Conservation (phyloP, 1,140 invertebrate species). For the Trialeurodes vaporariorum region DNA sequence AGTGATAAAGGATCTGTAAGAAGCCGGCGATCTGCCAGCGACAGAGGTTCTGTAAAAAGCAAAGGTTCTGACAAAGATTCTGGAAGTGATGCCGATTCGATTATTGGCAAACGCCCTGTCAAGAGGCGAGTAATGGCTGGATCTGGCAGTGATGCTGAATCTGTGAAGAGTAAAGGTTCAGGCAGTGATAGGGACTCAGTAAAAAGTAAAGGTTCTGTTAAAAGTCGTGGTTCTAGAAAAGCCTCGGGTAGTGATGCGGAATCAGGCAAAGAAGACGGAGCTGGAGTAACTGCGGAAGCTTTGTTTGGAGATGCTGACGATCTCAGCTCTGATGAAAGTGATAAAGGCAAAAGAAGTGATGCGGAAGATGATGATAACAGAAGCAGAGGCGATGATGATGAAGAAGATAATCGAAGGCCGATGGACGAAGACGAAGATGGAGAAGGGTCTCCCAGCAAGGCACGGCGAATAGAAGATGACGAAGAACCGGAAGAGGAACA, state of each 20-base stretch:
- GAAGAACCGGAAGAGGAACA: constrained; percentile 62
- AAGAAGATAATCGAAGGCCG: constrained; percentile 19
- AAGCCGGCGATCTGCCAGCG: background rate
- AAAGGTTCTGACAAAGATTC: background rate
- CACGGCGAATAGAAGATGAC: constrained; percentile 47
- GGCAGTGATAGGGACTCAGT: background rate
- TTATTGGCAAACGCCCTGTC: background rate
- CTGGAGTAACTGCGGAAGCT: constrained; percentile 49
- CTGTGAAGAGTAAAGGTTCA: constrained; percentile 12
- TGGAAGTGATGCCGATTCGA: too few species aligned
- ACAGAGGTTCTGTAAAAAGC: background rate
- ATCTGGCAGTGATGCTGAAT: constrained; percentile 3
- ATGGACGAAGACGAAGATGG: constrained; percentile 24
- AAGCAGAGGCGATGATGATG: constrained; percentile 22
- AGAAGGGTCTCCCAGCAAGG: constrained; percentile 7
- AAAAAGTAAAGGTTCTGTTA: constrained; percentile 6
- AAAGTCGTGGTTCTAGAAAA: constrained; percentile 29
- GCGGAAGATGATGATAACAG: constrained; percentile 31
- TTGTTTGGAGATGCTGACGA: constrained; percentile 89
- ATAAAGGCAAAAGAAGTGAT: constrained; percentile 36
- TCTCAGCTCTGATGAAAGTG: constrained; percentile 57
- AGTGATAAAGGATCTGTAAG: background rate
- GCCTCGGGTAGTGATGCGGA: constrained; percentile 24
- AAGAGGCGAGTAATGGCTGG: background rate
- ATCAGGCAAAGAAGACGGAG: constrained; percentile 33